A percentile compares a stretch with the other conserved stretches of the same genome.
Conservation (phyloP, 2,888 invertebrate species). For the Lacanobia oleracea region DNA sequence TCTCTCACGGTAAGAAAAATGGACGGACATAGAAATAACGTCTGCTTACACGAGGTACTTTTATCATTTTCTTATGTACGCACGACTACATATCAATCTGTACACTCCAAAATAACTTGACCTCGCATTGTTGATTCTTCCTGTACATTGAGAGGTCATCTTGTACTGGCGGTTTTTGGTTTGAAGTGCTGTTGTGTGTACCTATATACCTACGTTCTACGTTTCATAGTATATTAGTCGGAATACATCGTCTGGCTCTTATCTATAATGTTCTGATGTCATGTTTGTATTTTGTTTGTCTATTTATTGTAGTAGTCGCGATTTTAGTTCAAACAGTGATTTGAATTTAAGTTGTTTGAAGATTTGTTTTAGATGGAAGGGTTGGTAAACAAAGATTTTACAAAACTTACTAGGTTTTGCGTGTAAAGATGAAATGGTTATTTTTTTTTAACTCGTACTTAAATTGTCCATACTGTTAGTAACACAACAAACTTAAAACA, state of each 20-base stretch:
- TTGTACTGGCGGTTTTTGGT: neutral
- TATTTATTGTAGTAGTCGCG: conserved; percentile 41
- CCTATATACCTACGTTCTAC: conserved; percentile 23
- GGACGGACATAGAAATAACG: conserved; percentile 66
- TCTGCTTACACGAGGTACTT: conserved; percentile 61
- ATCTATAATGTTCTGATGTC: conserved; percentile 60
- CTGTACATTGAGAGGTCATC: neutral
- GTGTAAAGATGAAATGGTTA: no score
- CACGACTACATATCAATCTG: neutral
- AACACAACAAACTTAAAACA: no score
- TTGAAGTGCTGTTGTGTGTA: neutral
- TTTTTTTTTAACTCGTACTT: no score
- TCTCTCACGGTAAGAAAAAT: conserved; percentile 66
- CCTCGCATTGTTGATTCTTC: neutral
- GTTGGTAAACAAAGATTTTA: neutral
- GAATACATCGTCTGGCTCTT: conserved; percentile 64
- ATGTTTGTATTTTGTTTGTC: conserved; percentile 54
- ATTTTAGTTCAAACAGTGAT: conserved; percentile 42
- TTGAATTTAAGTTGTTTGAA: conserved; percentile 23
- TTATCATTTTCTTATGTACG: conserved; percentile 62
- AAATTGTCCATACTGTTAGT: no score
- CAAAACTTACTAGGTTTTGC: no score
- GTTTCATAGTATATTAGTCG: conserved; percentile 48
- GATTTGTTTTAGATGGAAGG: neutral
- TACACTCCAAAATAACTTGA: neutral